These are phyloP conservation scores for Galendromus occidentalis DNA, from an alignment of 1,140 invertebrate genomes.

Conservation along the genomic window DNA sequence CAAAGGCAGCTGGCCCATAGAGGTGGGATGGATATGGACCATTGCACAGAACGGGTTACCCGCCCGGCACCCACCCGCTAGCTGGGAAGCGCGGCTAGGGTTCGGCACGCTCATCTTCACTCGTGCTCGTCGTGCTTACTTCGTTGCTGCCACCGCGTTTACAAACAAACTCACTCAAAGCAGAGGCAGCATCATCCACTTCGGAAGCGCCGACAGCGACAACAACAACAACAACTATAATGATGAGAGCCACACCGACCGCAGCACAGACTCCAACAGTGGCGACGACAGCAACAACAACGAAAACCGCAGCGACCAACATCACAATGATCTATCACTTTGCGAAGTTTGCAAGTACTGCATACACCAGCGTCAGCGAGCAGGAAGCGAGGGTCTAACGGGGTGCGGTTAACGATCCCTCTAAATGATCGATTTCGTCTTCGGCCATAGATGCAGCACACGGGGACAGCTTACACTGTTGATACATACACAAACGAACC, in stretches of 20 bases:
- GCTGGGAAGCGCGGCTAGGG: background rate
- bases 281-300: background rate
- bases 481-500: too few species aligned
- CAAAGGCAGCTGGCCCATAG: too few species aligned
- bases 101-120: background rate
- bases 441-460: too few species aligned
- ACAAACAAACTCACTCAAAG: background rate
- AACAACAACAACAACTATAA: background rate
- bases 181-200: background rate
- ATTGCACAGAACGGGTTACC: constrained; percentile 1
- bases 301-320: background rate
- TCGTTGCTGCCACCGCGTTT: background rate
- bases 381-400: too few species aligned
- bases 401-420: too few species aligned
- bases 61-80: background rate
- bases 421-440: too few species aligned
- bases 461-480: too few species aligned
- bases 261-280: too few species aligned
- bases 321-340: background rate
- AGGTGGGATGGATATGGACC: background rate
- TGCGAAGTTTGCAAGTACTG: background rate
- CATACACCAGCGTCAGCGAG: too few species aligned
- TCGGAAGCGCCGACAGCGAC: background rate
- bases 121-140: background rate
- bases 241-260: background rate